These are phyloP conservation scores for Bruchidius siliquastri DNA, from an alignment of 2,888 invertebrate genomes.

Conservation along the genomic window DNA sequence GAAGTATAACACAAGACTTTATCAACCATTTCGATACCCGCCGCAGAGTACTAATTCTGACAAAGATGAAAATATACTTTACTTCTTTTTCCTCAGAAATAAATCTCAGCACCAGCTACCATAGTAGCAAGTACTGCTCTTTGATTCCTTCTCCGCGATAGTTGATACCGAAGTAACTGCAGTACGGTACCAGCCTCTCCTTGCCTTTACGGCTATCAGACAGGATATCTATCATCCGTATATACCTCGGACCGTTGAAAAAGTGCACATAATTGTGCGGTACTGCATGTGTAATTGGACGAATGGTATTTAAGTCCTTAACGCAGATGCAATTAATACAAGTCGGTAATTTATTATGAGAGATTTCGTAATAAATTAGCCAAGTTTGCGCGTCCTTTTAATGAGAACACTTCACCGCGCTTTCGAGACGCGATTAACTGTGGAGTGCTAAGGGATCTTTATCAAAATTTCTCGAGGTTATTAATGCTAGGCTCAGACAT, in stretches of 20 bases:
- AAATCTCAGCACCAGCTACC: not conserved
- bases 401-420: conserved; percentile 14
- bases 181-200: not conserved
- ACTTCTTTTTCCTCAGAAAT: not conserved
- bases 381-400: conserved; percentile 18
- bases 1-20: too few relatives aligned
- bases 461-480: not conserved
- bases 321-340: conserved; percentile 18
- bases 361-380: conserved; percentile 19
- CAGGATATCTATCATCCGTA: not conserved
- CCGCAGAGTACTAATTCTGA: too few relatives aligned
- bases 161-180: not conserved
- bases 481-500: not conserved
- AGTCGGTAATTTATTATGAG: conserved; percentile 14
- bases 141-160: not conserved
- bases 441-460: not conserved
- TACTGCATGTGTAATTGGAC: conserved; percentile 15
- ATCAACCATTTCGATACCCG: too few relatives aligned
- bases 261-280: conserved; percentile 11
- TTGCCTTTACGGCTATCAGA: not conserved
- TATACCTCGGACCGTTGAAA: not conserved
- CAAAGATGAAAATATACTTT: too few relatives aligned
- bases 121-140: not conserved
- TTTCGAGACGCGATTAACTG: not conserved
- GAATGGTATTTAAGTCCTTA: conserved; percentile 16